phyloP scores from a whole-genome alignment of 2,113 vertebrate species.

The Cavia aperea region DNA sequence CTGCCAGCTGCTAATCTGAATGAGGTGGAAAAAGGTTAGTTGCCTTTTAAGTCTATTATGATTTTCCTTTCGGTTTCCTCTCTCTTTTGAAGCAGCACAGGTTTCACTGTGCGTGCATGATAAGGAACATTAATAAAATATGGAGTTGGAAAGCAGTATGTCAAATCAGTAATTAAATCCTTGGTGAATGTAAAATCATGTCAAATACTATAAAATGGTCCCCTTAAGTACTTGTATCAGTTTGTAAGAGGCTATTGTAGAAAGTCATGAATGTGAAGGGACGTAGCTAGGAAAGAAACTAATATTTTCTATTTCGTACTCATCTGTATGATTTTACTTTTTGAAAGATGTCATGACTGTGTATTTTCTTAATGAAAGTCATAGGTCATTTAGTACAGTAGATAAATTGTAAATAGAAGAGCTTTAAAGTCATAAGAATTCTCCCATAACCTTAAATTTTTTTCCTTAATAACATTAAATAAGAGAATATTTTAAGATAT shows the following conservation, averaged over 20 bases:
- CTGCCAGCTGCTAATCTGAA: constrained; percentile 98
- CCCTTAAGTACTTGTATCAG: background rate
- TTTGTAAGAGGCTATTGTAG: background rate
- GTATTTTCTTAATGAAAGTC: constrained; percentile 3
- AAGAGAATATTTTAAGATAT: background rate
- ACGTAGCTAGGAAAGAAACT: background rate
- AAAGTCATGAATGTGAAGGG: background rate
- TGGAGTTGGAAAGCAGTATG: constrained; percentile 59
- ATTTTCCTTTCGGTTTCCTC: constrained; percentile 70
- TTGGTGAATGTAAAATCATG: background rate
- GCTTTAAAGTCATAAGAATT: background rate
- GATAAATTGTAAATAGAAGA: background rate
- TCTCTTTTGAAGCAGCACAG: constrained; percentile 71
- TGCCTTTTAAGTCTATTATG: constrained; percentile 81
- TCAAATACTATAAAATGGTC: background rate
- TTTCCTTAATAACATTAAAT: background rate
- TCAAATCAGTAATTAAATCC: constrained; percentile 24
- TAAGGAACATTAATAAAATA: constrained; percentile 47
- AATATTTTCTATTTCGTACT: background rate
- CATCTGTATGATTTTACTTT: background rate
- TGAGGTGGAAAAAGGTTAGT: constrained; percentile 99
- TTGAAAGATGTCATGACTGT: background rate
- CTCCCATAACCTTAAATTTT: background rate
- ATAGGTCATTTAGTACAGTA: background rate
- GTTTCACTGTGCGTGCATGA: constrained; percentile 56